Evolutionary conservation across 2,888 invertebrate genomes (phyloP), one percentile per base, ranked within the genome.

Genomic region (Tenthredo amoena): DNA sequence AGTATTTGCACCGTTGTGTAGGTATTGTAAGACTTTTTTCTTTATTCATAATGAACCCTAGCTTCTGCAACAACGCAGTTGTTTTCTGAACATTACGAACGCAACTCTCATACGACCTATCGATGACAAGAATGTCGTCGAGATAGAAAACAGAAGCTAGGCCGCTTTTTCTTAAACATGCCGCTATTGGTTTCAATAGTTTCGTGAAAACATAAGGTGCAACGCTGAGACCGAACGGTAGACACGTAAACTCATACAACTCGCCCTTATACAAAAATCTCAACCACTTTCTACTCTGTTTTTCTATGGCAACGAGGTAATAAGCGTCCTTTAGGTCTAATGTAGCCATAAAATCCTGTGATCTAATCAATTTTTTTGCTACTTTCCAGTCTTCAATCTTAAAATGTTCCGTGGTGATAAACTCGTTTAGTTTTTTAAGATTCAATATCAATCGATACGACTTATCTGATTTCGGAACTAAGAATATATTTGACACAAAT

Each of bases 141-240:
- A 37, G 37, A 37, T 37, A 37, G 37, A 37, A 37, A 37, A 37
- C 37, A 37, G 37, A 37, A 37, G 37, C 37, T 37, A 37, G 37
- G 37, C 37, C 37, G 37, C 37, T 37, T 2, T 37, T 37, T 37
- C 37, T 37, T 37, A 37, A 37, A 37, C 37, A 37, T 37, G 37
- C 37, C 37, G 37, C 76, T 5, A 89, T 84, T 12, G 87, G 88
- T 86, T 88, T 88, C 47, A 89, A 21, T 34, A 89, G 18, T 86
- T 89, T 89, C 0, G 89, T 87, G 62, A 89, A 89, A 31, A 88
- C 62, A 76, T 76, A 89, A 7, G 89, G 89, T 9, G 88, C 88
- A 15, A 87, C 87, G 72, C 87, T 87, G 10, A 89, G 62, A 10
- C 89, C 88, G 85, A 89, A 89, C 9, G 88, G 88, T 7, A 89